Base-by-base conservation (phyloP, 2,888 invertebrate species). In the Philhelius pedissequus region DNA sequence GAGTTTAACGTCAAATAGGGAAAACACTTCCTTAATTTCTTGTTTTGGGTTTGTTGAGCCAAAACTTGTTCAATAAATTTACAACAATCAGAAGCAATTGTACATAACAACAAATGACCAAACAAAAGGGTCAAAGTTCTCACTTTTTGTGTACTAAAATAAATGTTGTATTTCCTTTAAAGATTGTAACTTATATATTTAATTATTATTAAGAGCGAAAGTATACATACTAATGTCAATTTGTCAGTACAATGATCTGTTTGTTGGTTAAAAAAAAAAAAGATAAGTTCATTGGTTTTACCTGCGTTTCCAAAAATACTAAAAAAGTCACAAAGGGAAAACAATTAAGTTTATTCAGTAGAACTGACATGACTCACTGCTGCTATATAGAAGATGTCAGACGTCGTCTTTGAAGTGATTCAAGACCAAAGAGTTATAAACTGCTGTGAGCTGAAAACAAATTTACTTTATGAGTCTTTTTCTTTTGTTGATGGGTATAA, bases 1-100 rank as follows among this genome's bases (percentile, higher is more conserved):
- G 18, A 54, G 18, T 40, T 38, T 22, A 54, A 6, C 5, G 9
- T 30, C 15, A 18, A 71, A 27, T 20, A 1, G 13, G 27, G 22
- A 52, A 56, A 64, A 43, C 18, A 64, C 76, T 76, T 76, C 76
- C 76, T 50, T 60, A 8, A 38, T 48, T n/a, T 38, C 40, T 48
- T 58, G 58, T 35, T 64, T 64, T 43, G 62, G 48, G 32, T 48
- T 64, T 64, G 5, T 48, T 13, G 3, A 45, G 1, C 9, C 22
- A 22, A 35, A 64, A 45, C 64, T 45, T 48, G 45, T 64, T 64
- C 18, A 11, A 48, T 48, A 48, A 48, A 62, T 30, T 43, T 62
- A 43, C 43, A 40, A 25, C 18, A 62, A 18, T 30, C 18, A 27
- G 40, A 60, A 60, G 22, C 1, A 11, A 64, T 32, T 45, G 62